Evolutionary conservation across 2,888 invertebrate species (phyloP).

Genomic region (Chironomus tentans): DNA sequence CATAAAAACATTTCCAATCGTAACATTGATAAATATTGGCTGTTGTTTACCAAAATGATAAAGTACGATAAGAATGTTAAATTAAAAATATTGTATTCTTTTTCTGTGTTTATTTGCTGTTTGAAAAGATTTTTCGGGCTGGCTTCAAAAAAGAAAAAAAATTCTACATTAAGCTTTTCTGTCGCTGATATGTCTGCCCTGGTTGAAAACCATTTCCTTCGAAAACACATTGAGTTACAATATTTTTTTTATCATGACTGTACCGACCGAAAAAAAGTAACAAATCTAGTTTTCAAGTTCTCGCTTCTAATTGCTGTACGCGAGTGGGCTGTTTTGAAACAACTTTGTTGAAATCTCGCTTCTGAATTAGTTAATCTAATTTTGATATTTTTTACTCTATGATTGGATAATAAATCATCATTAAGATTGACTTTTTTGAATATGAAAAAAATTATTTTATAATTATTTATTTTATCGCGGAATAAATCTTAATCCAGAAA

Average conservation of each 20-base stretch:
- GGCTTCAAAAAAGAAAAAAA: neutral
- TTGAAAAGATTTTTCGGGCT: neutral
- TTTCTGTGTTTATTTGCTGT: neutral
- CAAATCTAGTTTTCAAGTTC: neutral
- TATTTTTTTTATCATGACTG: too few species aligned
- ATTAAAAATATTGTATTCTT: neutral
- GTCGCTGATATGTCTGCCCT: neutral
- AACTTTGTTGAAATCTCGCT: too few species aligned
- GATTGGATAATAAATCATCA: too few species aligned
- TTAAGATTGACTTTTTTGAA: too few species aligned
- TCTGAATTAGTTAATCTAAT: too few species aligned
- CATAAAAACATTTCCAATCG: constrained; percentile 19
- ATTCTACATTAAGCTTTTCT: neutral
- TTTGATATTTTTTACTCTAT: too few species aligned
- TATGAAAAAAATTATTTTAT: too few species aligned
- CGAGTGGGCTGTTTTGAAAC: too few species aligned
- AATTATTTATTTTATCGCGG: too few species aligned
- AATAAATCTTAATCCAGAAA: too few species aligned
- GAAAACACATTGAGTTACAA: neutral
- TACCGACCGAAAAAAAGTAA: neutral
- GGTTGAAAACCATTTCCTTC: neutral
- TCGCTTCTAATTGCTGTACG: neutral
- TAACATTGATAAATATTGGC: constrained; percentile 7
- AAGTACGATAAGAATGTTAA: neutral
- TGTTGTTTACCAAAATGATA: constrained; percentile 15